Percentiles rank a stretch among this genome's conserved stretches.
Evolutionary conservation across 2,888 invertebrate genomes (phyloP).

Genomic region (Tuberolachnus salignus): DNA sequence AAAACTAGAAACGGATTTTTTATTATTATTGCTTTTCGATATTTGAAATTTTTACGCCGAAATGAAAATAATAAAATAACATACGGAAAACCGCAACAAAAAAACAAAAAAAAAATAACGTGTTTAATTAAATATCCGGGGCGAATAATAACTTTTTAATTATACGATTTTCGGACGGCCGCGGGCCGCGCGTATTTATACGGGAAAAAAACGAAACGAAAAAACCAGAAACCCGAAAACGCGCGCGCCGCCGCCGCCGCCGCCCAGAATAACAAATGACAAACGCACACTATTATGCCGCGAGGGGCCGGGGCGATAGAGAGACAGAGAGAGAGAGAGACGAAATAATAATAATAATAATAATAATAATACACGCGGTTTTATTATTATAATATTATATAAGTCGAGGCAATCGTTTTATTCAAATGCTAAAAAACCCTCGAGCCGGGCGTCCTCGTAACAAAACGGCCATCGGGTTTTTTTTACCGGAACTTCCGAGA

Average conservation of each 20-base stretch:
- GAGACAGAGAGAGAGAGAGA: not conserved
- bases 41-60: too few species aligned
- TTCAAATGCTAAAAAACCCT: constrained; percentile 27
- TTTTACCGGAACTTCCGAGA: constrained; percentile 1
- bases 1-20: too few species aligned
- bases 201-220: not conserved
- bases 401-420: constrained; percentile 26
- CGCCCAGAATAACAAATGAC: constrained; percentile 12
- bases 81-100: too few species aligned
- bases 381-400: constrained; percentile 13
- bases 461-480: constrained; percentile 26
- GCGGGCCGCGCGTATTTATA: not conserved
- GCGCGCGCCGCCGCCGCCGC: not conserved
- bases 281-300: not conserved
- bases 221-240: too few species aligned
- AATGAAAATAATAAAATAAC: too few species aligned
- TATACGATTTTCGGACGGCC: not conserved
- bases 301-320: too few species aligned
- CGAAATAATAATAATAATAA: too few species aligned
- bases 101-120: too few species aligned
- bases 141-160: too few species aligned
- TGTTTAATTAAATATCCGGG: too few species aligned
- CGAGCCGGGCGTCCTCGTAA: not conserved
- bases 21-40: too few species aligned
- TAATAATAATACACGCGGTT: not conserved